These are phyloP conservation scores for Smithornis capensis DNA, from an alignment of 2,113 vertebrate species.

Conservation along the genomic window DNA sequence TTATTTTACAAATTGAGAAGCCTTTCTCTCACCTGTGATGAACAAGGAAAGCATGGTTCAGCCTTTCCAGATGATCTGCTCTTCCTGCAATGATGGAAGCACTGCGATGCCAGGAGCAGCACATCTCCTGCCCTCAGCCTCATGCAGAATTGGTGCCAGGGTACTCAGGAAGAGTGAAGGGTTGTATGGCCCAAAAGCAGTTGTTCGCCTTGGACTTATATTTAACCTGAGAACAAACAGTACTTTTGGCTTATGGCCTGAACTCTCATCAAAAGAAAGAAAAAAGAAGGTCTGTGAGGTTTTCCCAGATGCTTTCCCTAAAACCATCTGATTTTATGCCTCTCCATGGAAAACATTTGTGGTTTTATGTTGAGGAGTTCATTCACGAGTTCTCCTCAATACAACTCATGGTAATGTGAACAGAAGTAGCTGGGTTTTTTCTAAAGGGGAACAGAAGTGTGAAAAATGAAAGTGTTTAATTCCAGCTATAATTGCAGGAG, in stretches of 20 bases:
- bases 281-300: background rate
- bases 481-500: slow-evolving; percentile 21
- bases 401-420: background rate
- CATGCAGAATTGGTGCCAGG: fast-evolving
- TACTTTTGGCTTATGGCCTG: background rate
- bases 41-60: background rate
- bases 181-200: background rate
- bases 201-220: background rate
- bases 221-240: slow-evolving; percentile 22
- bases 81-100: fast-evolving
- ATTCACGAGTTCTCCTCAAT: background rate
- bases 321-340: background rate
- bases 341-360: background rate
- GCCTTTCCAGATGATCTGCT: background rate
- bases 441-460: background rate
- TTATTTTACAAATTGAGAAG: background rate
- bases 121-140: background rate
- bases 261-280: background rate
- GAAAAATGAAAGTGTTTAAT: slow-evolving; percentile 1
- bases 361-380: background rate
- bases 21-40: background rate
- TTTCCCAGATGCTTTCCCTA: background rate
- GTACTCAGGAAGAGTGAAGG: fast-evolving
- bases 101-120: background rate
- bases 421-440: background rate